Evolutionary conservation across 1,140 invertebrate genomes (phyloP).

Genomic region (Papilio glaucus): DNA sequence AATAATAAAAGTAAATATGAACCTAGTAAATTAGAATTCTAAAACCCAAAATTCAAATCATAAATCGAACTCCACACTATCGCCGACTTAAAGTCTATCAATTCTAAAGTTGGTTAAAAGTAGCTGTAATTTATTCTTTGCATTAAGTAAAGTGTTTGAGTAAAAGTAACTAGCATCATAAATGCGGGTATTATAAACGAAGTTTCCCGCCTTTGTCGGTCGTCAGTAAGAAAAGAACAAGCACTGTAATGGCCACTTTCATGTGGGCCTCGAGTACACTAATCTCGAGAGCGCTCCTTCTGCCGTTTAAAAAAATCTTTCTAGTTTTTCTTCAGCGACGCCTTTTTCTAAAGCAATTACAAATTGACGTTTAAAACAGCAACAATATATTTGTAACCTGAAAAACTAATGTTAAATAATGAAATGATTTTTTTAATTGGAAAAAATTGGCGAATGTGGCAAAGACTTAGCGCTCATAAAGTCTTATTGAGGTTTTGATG

Average conservation of each 20-base stretch:
- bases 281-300: slow-evolving; percentile 62
- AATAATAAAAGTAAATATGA: no score
- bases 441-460: not conserved
- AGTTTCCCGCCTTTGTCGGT: slow-evolving; percentile 24
- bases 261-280: slow-evolving; percentile 65
- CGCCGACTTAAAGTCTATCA: no score
- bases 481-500: slow-evolving; percentile 21
- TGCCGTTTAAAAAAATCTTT: slow-evolving; percentile 62
- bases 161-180: not conserved
- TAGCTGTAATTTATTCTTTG: no score
- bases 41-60: no score
- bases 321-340: slow-evolving; percentile 28
- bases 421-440: slow-evolving; percentile 15
- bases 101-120: not conserved
- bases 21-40: no score
- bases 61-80: no score
- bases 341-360: slow-evolving; percentile 25
- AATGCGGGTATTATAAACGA: slow-evolving; percentile 2
- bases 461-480: slow-evolving; percentile 12
- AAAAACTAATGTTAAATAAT: not conserved
- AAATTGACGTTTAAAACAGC: not conserved
- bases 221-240: slow-evolving; percentile 47
- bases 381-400: no score
- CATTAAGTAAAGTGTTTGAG: no score
- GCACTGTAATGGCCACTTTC: slow-evolving; percentile 69